A percentile compares a stretch with the other conserved stretches of the same genome.
Conservation (phyloP, 2,797 vertebrate species). For the Anableps anableps region DNA sequence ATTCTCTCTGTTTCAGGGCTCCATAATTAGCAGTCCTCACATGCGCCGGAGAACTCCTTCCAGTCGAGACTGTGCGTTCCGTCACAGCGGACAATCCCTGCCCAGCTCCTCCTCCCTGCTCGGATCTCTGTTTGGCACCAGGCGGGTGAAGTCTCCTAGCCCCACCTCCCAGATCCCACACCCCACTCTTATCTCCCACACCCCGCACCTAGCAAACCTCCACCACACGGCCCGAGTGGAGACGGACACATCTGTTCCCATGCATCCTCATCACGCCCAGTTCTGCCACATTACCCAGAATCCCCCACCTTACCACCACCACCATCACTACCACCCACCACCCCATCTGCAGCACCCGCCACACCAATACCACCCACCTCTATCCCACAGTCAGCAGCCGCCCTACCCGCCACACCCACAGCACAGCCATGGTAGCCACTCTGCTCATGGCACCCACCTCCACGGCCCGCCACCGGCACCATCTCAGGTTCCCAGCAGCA, state of each 20-base stretch:
- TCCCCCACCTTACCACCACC: constrained; percentile 94
- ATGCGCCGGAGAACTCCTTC: constrained; percentile 90
- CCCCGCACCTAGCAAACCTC: constrained; percentile 78
- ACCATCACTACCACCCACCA: constrained; percentile 94
- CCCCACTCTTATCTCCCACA: constrained; percentile 87
- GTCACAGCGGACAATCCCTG: constrained; percentile 84
- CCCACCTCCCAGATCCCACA: constrained; percentile 78
- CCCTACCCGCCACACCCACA: constrained; percentile 75
- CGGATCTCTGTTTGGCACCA: constrained; percentile 92
- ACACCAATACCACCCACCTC: constrained; percentile 81
- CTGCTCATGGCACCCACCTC: constrained; percentile 78
- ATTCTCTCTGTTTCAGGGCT: constrained; percentile 85
- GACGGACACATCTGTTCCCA: constrained; percentile 70
- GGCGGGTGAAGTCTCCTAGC: constrained; percentile 83
- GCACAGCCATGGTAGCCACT: constrained; percentile 83
- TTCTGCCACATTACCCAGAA: constrained; percentile 91
- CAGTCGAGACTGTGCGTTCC: constrained; percentile 92
- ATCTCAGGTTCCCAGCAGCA: constrained; percentile 76
- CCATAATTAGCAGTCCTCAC: constrained; percentile 99
- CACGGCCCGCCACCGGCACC: constrained; percentile 58
- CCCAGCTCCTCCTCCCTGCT: constrained; percentile 94
- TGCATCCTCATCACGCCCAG: constrained; percentile 85
- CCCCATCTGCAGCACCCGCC: constrained; percentile 86
- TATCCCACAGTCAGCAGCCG: constrained; percentile 76
- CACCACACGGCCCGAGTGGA: constrained; percentile 84